Evolutionary conservation across 2,888 invertebrate species (phyloP).

Genomic region (Drosophila dives): DNA sequence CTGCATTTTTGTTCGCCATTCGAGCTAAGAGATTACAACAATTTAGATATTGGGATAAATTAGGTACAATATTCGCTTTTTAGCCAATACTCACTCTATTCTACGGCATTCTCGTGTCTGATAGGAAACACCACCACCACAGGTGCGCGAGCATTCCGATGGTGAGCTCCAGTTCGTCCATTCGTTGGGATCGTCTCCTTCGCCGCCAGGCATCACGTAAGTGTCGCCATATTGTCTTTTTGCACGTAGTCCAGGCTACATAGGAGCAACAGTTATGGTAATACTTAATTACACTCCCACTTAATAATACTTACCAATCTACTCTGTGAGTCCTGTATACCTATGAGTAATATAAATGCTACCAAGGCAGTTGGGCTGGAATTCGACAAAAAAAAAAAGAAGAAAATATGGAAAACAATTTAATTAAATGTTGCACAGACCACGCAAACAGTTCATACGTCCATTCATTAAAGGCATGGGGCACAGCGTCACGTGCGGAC

Average conservation of each 20-base stretch:
- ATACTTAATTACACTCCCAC: conserved; percentile 76
- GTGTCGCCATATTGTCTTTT: conserved; percentile 92
- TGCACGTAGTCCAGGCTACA: conserved; percentile 89
- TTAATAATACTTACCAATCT: conserved; percentile 87
- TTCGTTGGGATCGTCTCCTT: conserved; percentile 87
- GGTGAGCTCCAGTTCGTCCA: conserved; percentile 95
- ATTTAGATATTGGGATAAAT: background rate
- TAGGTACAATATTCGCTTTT: background rate
- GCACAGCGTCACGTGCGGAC: conserved; percentile 69
- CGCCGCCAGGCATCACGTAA: conserved; percentile 89
- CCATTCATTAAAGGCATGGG: conserved; percentile 51
- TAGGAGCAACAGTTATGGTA: background rate
- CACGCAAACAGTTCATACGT: conserved; percentile 17
- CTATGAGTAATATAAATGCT: conserved; percentile 86
- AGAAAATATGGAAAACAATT: conserved; percentile 11
- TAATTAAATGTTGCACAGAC: conserved; percentile 39
- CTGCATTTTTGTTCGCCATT: conserved; percentile 88
- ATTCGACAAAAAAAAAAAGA: conserved; percentile 71
- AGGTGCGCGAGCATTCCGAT: conserved; percentile 94
- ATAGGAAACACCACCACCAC: conserved; percentile 96
- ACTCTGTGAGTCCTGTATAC: conserved; percentile 86
- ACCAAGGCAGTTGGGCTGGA: conserved; percentile 88
- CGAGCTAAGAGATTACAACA: conserved; percentile 85
- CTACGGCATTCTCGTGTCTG: conserved; percentile 92
- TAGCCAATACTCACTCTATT: conserved; percentile 86